Evolutionary conservation across 2,113 vertebrate species (phyloP).

Genomic region (Arizona elegans): DNA sequence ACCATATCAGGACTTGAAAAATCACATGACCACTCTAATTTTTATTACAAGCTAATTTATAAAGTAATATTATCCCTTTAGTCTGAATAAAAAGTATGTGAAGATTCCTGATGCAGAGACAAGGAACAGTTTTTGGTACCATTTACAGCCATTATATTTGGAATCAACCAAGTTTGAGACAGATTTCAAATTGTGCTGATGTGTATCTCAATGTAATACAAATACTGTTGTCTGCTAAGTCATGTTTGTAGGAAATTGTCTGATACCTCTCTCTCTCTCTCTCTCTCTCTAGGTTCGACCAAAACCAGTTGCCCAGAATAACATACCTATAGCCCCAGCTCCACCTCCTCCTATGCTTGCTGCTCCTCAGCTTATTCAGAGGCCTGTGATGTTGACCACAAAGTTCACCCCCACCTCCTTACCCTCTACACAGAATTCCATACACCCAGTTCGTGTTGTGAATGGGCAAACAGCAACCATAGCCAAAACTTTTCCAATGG

Average conservation of each 20-base stretch:
- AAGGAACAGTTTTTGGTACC: background rate
- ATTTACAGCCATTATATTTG: constrained; percentile 8
- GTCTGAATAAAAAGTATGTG: background rate
- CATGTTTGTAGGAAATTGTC: background rate
- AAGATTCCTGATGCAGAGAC: background rate
- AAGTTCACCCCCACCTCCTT: constrained; percentile 86
- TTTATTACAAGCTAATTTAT: background rate
- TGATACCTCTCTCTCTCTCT: background rate
- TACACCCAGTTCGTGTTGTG: constrained; percentile 94
- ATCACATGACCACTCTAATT: background rate
- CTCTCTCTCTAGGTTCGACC: constrained; percentile 81
- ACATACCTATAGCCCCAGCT: constrained; percentile 94
- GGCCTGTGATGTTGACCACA: constrained; percentile 92
- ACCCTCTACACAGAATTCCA: constrained; percentile 86
- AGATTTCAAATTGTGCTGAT: constrained; percentile 37
- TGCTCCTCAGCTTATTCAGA: constrained; percentile 92
- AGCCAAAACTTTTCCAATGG: constrained; percentile 83
- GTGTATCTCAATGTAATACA: constrained; percentile 12
- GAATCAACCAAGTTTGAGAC: constrained; percentile 20
- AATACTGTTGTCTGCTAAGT: constrained; percentile 20
- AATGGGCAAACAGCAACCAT: constrained; percentile 89
- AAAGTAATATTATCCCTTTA: background rate
- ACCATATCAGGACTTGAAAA: background rate
- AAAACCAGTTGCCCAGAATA: constrained; percentile 86
- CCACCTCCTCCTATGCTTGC: constrained; percentile 97